Conservation (phyloP, 2,113 vertebrate species). For the Terrapene triunguis region DNA sequence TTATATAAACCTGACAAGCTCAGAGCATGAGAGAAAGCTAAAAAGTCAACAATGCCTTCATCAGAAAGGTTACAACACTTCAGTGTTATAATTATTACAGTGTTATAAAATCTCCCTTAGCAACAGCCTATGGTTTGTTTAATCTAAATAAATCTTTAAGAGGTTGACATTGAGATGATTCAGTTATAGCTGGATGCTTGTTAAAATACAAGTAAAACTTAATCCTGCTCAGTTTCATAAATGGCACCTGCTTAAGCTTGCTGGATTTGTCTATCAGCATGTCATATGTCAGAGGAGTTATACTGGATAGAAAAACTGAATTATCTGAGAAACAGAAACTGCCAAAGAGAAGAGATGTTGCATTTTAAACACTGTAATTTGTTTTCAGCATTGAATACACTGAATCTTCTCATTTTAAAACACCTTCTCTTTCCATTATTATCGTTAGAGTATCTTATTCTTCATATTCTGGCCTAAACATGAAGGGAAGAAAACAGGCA, state of each 20-base stretch:
- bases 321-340: slow-evolving; percentile 19
- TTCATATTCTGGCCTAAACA: background rate
- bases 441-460: background rate
- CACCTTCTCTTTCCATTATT: background rate
- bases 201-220: slow-evolving; percentile 67
- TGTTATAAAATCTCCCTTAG: slow-evolving; percentile 70
- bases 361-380: background rate
- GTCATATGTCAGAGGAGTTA: slow-evolving; percentile 32
- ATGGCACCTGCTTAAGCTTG: slow-evolving; percentile 65
- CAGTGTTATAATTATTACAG: slow-evolving; percentile 26
- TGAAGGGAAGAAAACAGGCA: background rate
- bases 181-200: slow-evolving; percentile 35
- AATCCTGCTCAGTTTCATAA: slow-evolving; percentile 60
- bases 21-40: slow-evolving; percentile 51
- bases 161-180: slow-evolving; percentile 57
- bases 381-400: background rate
- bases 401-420: background rate
- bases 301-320: slow-evolving; percentile 10
- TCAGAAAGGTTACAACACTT: slow-evolving; percentile 52
- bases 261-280: background rate
- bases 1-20: slow-evolving; percentile 47
- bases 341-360: background rate
- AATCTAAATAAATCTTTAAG: slow-evolving; percentile 66
- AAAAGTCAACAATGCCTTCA: slow-evolving; percentile 63
- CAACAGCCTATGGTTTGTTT: slow-evolving; percentile 72